Conservation (phyloP, 2,888 invertebrate species). For the Epistrophe eligans region DNA sequence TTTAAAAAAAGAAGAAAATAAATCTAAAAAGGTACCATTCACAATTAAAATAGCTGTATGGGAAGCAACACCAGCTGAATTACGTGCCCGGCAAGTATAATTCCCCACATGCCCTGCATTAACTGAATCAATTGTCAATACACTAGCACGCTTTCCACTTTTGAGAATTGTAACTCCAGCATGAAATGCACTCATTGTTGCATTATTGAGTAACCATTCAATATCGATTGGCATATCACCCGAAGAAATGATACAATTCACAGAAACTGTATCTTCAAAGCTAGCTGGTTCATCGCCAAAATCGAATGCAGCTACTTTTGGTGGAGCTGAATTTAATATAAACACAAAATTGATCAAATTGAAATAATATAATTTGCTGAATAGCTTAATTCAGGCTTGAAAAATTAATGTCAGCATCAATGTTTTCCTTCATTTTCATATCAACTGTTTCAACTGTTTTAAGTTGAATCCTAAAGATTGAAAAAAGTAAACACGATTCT, state of each 20-base stretch:
- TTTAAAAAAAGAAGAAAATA: background rate
- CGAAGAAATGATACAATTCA: constrained; percentile 87
- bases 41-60: constrained; percentile 87
- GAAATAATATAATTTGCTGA: background rate
- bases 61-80: constrained; percentile 86
- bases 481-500: too few species aligned
- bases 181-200: constrained; percentile 70
- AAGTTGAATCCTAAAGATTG: too few species aligned
- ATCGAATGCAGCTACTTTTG: constrained; percentile 89
- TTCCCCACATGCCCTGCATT: constrained; percentile 86
- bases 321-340: constrained; percentile 86
- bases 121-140: constrained; percentile 86
- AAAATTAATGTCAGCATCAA: background rate
- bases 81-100: constrained; percentile 87
- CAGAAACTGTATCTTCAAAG: constrained; percentile 86
- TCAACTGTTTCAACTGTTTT: too few species aligned
- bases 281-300: constrained; percentile 88
- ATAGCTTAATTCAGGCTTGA: background rate
- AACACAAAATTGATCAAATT: background rate
- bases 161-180: constrained; percentile 73
- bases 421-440: too few species aligned
- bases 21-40: constrained; percentile 84
- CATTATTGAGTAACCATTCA: constrained; percentile 86
- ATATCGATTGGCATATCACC: constrained; percentile 90
- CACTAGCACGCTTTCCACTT: constrained; percentile 85